Evolutionary conservation across 2,888 invertebrate species (phyloP).

Genomic region (Andrena haemorrhoa): DNA sequence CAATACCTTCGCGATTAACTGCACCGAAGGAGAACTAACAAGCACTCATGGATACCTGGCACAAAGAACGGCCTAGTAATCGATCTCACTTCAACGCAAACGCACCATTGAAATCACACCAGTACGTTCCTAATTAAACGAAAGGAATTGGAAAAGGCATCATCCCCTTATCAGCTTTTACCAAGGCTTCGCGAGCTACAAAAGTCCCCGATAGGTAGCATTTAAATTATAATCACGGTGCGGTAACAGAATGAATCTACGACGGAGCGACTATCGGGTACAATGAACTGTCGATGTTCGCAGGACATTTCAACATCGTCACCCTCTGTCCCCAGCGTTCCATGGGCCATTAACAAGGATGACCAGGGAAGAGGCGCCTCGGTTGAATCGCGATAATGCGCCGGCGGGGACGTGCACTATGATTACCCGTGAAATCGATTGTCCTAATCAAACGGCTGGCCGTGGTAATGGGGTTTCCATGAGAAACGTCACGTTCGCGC

Average conservation of each 20-base stretch:
- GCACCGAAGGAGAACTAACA: too few species aligned
- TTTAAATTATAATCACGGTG: not conserved
- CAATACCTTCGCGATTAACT: too few species aligned
- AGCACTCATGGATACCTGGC: too few species aligned
- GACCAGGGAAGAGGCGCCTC: not conserved
- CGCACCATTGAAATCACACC: too few species aligned
- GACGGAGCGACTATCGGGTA: not conserved
- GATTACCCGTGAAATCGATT: conserved; percentile 57
- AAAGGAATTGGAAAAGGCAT: too few species aligned
- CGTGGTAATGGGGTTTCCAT: conserved; percentile 47
- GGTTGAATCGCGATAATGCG: conserved; percentile 36
- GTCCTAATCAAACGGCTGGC: conserved; percentile 51
- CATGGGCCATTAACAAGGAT: conserved; percentile 2
- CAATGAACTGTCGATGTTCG: not conserved
- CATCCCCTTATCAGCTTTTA: too few species aligned
- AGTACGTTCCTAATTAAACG: too few species aligned
- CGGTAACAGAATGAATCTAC: too few species aligned
- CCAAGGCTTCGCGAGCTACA: too few species aligned
- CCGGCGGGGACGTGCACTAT: not conserved
- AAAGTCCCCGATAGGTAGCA: not conserved
- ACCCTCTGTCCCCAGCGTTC: not conserved
- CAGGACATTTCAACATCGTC: not conserved
- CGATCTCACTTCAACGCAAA: too few species aligned
- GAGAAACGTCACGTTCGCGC: conserved; percentile 9
- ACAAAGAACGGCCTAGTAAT: too few species aligned